These are phyloP conservation scores for Cynaeus angustus DNA, from an alignment of 2,888 invertebrate genomes.

Conservation along the genomic window DNA sequence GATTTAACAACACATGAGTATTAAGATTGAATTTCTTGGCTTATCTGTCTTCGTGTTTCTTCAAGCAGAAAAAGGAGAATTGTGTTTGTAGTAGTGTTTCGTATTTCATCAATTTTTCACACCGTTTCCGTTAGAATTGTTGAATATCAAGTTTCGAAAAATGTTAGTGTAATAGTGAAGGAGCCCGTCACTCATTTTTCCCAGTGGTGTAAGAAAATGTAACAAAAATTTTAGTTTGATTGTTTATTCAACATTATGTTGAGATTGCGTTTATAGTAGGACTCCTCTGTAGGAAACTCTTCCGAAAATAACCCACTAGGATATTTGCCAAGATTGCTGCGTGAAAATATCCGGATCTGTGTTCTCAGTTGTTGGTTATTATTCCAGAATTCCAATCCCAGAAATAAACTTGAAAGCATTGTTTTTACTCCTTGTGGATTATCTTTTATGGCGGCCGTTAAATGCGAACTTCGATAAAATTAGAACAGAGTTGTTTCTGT, in stretches of 20 bases:
- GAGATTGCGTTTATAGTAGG: too few relatives aligned
- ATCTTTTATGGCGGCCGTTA: conserved; percentile 9
- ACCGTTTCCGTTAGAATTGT: neutral
- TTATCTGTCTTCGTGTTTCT: neutral
- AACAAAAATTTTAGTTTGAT: too few relatives aligned
- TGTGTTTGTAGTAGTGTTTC: neutral
- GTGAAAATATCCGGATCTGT: neutral
- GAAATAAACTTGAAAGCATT: conserved; percentile 10
- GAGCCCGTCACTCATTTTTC: too few relatives aligned
- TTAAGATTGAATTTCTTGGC: neutral
- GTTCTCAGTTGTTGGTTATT: conserved; percentile 1
- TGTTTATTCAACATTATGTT: too few relatives aligned
- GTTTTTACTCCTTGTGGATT: conserved; percentile 11
- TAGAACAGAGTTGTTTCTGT: neutral
- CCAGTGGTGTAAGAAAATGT: too few relatives aligned
- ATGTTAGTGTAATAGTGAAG: too few relatives aligned
- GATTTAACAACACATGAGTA: neutral
- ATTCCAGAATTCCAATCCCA: neutral
- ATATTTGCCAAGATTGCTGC: too few relatives aligned
- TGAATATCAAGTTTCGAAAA: neutral
- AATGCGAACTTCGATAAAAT: conserved; percentile 9
- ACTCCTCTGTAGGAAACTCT: too few relatives aligned
- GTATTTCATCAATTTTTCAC: neutral
- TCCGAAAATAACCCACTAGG: too few relatives aligned
- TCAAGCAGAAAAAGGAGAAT: conserved; percentile 4